phyloP scores from a whole-genome alignment of 1,140 invertebrate genomes.

The Drosophila gunungcola region DNA sequence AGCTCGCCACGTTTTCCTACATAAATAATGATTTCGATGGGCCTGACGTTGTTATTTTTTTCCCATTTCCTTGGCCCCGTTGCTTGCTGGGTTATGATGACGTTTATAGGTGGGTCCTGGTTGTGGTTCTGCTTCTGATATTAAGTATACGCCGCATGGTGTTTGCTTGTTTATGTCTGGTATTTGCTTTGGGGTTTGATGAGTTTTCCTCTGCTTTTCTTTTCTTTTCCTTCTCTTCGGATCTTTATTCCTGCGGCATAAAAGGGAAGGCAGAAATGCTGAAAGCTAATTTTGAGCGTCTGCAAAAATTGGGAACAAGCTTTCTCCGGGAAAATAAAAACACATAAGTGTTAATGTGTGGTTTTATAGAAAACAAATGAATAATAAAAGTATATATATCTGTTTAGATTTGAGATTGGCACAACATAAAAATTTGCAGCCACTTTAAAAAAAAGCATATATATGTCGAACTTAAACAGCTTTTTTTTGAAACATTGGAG shows the following conservation, averaged over 20 bases:
- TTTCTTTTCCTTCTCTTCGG: conserved; percentile 8
- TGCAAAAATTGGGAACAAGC: conserved; percentile 27
- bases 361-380: conserved; percentile 1
- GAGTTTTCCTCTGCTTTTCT: conserved; percentile 6
- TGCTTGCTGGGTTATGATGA: conserved; percentile 59
- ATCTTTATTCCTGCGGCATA: conserved; percentile 78
- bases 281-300: conserved; percentile 35
- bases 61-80: conserved; percentile 17
- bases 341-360: conserved; percentile 7
- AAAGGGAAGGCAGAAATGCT: conserved; percentile 25
- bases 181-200: conserved; percentile 55
- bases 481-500: no score
- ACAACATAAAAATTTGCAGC: neutral
- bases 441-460: neutral
- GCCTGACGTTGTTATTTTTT: conserved; percentile 34
- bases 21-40: conserved; percentile 67
- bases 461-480: neutral
- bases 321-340: conserved; percentile 7
- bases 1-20: conserved; percentile 57
- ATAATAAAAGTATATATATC: neutral
- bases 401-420: neutral
- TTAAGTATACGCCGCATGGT: conserved; percentile 64
- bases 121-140: conserved; percentile 42
- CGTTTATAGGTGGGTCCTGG: conserved; percentile 59
- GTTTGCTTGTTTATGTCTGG: conserved; percentile 54